phyloP scores from a whole-genome alignment of 2,113 vertebrate species.

The Myxocyprinus asiaticus region DNA sequence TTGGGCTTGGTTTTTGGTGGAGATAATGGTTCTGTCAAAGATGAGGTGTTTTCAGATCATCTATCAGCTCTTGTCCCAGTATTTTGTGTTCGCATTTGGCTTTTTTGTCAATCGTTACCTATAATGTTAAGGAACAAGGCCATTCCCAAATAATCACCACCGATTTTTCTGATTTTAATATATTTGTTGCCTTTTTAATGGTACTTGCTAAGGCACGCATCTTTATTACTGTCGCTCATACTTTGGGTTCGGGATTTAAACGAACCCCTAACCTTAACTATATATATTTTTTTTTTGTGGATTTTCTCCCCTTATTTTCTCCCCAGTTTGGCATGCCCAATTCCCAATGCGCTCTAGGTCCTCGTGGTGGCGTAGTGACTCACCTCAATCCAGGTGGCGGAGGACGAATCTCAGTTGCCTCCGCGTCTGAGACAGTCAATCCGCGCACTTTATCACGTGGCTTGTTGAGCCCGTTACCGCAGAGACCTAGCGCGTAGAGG shows the following conservation, averaged over 20 bases:
- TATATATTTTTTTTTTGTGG: neutral
- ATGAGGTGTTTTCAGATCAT: conserved; percentile 6
- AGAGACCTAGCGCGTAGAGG: no score
- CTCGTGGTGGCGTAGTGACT: no score
- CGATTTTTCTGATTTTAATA: no score
- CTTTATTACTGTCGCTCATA: neutral
- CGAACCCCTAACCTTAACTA: neutral
- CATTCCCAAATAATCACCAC: neutral
- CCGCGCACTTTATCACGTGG: no score
- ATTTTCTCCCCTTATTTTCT: no score
- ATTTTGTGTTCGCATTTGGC: neutral
- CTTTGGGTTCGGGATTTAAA: neutral
- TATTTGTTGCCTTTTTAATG: neutral
- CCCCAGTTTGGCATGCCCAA: no score
- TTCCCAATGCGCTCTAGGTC: no score
- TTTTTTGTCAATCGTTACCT: conserved; percentile 9
- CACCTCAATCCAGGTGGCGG: no score
- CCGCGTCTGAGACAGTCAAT: no score
- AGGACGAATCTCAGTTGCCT: no score
- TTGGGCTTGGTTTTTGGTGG: conserved; percentile 19
- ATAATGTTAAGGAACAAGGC: neutral
- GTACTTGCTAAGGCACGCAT: neutral
- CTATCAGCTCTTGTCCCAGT: neutral
- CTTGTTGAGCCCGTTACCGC: no score
- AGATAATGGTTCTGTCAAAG: conserved; percentile 21